Conservation (phyloP, 2,888 invertebrate species). For the Agrotis clavis region DNA sequence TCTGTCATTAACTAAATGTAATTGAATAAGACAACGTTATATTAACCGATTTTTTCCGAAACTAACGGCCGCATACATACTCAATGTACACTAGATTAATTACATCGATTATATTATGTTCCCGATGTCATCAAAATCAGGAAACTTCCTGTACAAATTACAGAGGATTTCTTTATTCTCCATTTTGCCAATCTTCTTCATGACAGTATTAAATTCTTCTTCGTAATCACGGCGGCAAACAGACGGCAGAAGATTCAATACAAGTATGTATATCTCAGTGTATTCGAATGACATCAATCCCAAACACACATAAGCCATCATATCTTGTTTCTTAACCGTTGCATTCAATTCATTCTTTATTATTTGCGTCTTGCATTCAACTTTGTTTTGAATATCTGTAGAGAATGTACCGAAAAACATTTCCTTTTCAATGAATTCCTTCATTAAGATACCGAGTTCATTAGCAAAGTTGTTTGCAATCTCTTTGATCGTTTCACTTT, state of each 20-base stretch:
- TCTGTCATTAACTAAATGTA: neutral
- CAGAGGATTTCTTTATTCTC: conserved; percentile 65
- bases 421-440: conserved; percentile 59
- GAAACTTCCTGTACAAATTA: conserved; percentile 64
- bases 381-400: conserved; percentile 17
- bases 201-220: conserved; percentile 50
- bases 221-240: neutral
- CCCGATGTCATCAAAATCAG: conserved; percentile 51
- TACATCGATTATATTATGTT: conserved; percentile 1
- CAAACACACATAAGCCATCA: conserved; percentile 30
- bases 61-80: neutral
- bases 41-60: neutral
- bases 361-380: conserved; percentile 14
- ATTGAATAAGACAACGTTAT: neutral
- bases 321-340: conserved; percentile 16
- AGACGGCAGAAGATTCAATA: conserved; percentile 65
- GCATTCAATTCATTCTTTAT: conserved; percentile 5
- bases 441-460: conserved; percentile 63
- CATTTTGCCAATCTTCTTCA: conserved; percentile 61
- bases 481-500: conserved; percentile 23
- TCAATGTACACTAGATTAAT: neutral
- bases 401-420: conserved; percentile 36
- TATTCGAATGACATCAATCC: conserved; percentile 48
- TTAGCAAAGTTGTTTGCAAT: conserved; percentile 59
- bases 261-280: conserved; percentile 64